Evolutionary conservation across 2,888 invertebrate species (phyloP).

Genomic region (Pachymerium ferrugineum): DNA sequence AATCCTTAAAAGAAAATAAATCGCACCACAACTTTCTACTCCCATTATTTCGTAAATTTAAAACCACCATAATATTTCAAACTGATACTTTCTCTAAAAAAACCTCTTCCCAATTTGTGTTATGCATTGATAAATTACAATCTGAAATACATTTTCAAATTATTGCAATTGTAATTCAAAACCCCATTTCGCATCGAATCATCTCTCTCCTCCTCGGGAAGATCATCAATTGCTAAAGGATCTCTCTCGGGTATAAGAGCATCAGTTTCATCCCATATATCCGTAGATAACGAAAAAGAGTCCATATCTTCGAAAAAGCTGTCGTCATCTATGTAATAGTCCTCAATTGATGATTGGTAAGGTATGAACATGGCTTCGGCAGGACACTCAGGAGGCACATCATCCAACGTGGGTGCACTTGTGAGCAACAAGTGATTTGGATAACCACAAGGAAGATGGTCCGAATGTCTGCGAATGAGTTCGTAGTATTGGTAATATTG

Average conservation of each 20-base stretch:
- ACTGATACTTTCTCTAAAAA: no score
- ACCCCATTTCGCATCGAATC: neutral
- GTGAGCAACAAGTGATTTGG: neutral
- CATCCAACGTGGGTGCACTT: neutral
- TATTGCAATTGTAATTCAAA: neutral
- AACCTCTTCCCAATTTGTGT: no score
- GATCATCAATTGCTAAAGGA: neutral
- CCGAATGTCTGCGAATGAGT: constrained; percentile 6
- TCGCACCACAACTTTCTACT: no score
- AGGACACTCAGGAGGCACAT: constrained; percentile 23
- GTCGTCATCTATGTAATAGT: constrained; percentile 19
- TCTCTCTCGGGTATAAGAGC: neutral
- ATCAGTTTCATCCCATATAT: neutral
- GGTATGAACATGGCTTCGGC: neutral
- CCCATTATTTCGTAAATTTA: no score
- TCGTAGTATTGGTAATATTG: constrained; percentile 7
- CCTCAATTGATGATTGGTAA: constrained; percentile 16
- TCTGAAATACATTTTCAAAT: constrained; percentile 22
- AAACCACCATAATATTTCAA: no score
- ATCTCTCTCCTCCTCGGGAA: neutral
- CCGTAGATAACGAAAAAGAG: neutral
- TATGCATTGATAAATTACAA: no score
- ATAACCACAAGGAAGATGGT: constrained; percentile 1
- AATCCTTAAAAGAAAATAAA: no score
- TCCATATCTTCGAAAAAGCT: neutral